Conservation (phyloP, 1,140 invertebrate species). For the Ctenoplectra terminalis region DNA sequence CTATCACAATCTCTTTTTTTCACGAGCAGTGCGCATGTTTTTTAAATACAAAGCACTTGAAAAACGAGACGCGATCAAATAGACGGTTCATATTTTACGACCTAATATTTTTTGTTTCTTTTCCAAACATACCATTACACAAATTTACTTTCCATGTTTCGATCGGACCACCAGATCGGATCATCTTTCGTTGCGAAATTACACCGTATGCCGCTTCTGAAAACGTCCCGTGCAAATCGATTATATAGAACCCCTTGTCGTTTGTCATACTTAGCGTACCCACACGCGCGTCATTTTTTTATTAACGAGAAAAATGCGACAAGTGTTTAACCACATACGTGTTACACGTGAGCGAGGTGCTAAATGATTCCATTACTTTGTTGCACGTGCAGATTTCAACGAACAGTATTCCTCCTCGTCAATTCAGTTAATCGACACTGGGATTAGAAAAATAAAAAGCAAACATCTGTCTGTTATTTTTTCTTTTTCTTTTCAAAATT, state of each 20-base stretch:
- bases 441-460: too few relatives aligned
- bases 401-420: too few relatives aligned
- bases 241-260: conserved; percentile 37
- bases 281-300: conserved; percentile 17
- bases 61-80: not conserved
- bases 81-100: too few relatives aligned
- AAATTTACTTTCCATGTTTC: not conserved
- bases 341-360: not conserved
- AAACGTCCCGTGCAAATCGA: conserved; percentile 33
- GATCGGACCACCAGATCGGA: not conserved
- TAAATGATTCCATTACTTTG: not conserved
- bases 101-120: too few relatives aligned
- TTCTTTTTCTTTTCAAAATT: too few relatives aligned
- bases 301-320: conserved; percentile 33
- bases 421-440: too few relatives aligned
- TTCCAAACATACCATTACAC: not conserved
- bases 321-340: conserved; percentile 21
- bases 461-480: too few relatives aligned
- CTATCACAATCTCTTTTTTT: too few relatives aligned
- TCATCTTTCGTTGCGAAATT: conserved; percentile 9
- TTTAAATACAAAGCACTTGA: too few relatives aligned
- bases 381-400: not conserved
- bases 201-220: conserved; percentile 1
- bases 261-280: conserved; percentile 22
- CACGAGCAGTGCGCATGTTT: too few relatives aligned